Evolutionary conservation across 2,113 vertebrate genomes (phyloP).

Genomic region (Butorides virescens): DNA sequence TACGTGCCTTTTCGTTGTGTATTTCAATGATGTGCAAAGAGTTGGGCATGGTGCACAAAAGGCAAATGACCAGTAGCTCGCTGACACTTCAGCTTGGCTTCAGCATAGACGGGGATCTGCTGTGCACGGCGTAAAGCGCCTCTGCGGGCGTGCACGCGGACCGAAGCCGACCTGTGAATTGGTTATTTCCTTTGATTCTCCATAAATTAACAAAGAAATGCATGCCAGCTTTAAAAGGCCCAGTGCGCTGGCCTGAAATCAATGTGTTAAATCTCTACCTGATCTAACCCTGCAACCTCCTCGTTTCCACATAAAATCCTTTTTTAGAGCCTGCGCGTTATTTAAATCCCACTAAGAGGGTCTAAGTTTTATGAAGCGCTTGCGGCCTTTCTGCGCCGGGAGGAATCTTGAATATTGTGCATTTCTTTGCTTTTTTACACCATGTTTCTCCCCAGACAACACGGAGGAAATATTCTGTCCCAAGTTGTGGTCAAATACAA

Average conservation of each 20-base stretch:
- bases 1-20: neutral
- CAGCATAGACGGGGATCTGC: neutral
- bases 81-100: fast-evolving
- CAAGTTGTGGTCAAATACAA: fast-evolving
- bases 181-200: neutral
- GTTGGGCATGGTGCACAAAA: neutral
- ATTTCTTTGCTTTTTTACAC: neutral
- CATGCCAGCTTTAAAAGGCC: neutral
- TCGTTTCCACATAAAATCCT: neutral
- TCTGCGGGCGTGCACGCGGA: fast-evolving
- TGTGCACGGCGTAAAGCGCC: neutral
- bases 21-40: fast-evolving
- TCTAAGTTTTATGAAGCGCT: neutral
- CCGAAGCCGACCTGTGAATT: fast-evolving
- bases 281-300: neutral
- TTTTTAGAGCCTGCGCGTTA: neutral
- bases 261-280: neutral
- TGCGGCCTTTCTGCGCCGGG: neutral
- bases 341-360: neutral
- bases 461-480: neutral
- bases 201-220: neutral
- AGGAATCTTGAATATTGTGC: neutral
- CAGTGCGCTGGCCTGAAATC: neutral
- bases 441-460: neutral
- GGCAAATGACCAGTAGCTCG: neutral